Evolutionary conservation across 2,113 vertebrate genomes (phyloP).

Genomic region (Ancistrus triradiatus): DNA sequence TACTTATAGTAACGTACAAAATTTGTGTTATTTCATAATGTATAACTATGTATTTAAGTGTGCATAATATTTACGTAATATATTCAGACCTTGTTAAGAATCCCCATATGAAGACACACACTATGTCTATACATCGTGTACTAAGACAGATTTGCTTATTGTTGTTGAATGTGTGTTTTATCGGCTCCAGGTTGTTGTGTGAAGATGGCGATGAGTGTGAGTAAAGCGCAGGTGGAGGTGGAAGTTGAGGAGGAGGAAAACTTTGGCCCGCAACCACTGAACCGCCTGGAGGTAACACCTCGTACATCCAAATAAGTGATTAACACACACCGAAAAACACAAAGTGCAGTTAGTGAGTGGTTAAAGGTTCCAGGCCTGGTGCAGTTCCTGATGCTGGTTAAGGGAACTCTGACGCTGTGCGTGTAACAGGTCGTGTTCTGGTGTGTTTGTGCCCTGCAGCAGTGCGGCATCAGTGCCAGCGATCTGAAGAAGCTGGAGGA

Average conservation of each 20-base stretch:
- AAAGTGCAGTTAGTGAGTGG: background rate
- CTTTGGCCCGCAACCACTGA: slow-evolving; percentile 86
- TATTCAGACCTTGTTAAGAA: background rate
- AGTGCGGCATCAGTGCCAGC: slow-evolving; percentile 87
- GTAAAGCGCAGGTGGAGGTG: slow-evolving; percentile 65
- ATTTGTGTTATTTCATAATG: background rate
- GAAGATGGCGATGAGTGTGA: slow-evolving; percentile 83
- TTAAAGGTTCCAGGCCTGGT: background rate
- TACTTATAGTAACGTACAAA: too few species aligned
- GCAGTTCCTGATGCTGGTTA: background rate
- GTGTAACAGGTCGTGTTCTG: background rate
- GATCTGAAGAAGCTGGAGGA: slow-evolving; percentile 96
- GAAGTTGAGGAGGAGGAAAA: slow-evolving; percentile 85
- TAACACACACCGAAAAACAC: background rate
- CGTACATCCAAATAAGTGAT: background rate
- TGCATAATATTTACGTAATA: too few species aligned
- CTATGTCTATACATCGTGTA: too few species aligned
- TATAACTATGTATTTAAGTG: background rate
- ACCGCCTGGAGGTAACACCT: slow-evolving; percentile 78
- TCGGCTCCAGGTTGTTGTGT: background rate
- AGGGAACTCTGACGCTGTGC: background rate
- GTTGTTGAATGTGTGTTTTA: background rate
- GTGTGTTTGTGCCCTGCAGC: slow-evolving; percentile 63
- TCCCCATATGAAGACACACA: too few species aligned
- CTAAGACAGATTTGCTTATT: too few species aligned